A percentile compares a stretch with the other conserved stretches of the same genome.
phyloP scores from a whole-genome alignment of 1,140 invertebrate genomes.

The Cepaea nemoralis region DNA sequence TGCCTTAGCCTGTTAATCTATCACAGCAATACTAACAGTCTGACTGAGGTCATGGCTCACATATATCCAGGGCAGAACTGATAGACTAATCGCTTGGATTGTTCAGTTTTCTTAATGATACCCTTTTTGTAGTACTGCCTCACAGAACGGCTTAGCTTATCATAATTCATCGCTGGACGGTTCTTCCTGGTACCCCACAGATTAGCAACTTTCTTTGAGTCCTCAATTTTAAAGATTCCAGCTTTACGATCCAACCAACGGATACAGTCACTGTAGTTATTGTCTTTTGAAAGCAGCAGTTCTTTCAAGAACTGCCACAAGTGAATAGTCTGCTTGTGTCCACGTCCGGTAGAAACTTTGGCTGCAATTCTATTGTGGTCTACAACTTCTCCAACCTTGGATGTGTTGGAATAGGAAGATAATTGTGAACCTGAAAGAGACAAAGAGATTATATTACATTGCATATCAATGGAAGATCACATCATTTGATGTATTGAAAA shows the following conservation, averaged over 20 bases:
- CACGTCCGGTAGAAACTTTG: conserved; percentile 16
- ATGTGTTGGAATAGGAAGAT: background rate
- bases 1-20: background rate
- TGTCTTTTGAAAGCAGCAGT: conserved; percentile 87
- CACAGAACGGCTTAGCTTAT: conserved; percentile 97
- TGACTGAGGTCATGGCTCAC: background rate
- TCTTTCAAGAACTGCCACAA: conserved; percentile 99
- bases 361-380: background rate
- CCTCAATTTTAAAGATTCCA: conserved; percentile 98
- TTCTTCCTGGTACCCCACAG: conserved; percentile 98
- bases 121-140: conserved; percentile 99
- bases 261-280: conserved; percentile 91
- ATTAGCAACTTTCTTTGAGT: conserved; percentile 93
- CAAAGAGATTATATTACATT: background rate
- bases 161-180: conserved; percentile 99
- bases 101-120: conserved; percentile 99
- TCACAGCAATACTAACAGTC: background rate
- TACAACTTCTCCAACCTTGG: background rate
- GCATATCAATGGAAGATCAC: background rate
- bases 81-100: conserved; percentile 97
- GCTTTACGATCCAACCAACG: conserved; percentile 89
- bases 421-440: background rate
- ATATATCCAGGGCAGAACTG: conserved; percentile 95
- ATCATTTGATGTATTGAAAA: background rate
- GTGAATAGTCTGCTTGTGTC: conserved; percentile 80